Base-by-base conservation (phyloP, 1,140 invertebrate species). In the Latrodectus geometricus region DNA sequence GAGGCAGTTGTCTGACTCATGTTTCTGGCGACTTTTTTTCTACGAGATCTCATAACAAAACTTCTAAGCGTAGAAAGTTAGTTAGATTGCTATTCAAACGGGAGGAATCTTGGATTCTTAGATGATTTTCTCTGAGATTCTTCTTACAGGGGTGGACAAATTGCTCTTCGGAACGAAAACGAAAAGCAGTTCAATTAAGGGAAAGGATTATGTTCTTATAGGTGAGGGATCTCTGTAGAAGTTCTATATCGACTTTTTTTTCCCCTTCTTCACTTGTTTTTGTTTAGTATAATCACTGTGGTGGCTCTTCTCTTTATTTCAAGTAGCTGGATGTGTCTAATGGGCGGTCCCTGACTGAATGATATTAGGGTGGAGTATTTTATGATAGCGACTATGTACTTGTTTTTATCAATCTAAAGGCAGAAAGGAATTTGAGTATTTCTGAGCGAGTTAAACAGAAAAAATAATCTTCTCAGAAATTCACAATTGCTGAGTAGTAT, bases 171-270 rank as follows among this genome's bases (percentile, higher is more conserved):
- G 56, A 49, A 81, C 35, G 79, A 56, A 81, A 81, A 81, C 49
- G 50, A 72, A 81, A 74, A 83, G 79, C 69, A 54, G 23, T 74
- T 83, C 80, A 83, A 83, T 83, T 83, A 83, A 83, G 80, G 35
- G 56, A 72, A 74, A 52, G 80, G 80, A 83, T 83, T 83, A 83
- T 74, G 80, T 83, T 66, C 80, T 83, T 83, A 83, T 83, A 35
- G 70, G 21, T 74, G 80, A 83, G 61, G 56, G 72, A 54, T 61
- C 68, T 69, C 61, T 48, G 17, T 61, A 61, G 17, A 61, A 11
- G 8, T 8, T 61, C 54, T 14, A 61, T 11, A 61, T 14, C 11
- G 11, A 61, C 17, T 8, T 61, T 14, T 61, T 8, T 11, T 61
- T 61, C 17, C 14, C 54, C 54, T 11, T 17, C 17, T 17, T 14